Evolutionary conservation across 2,888 invertebrate genomes (phyloP).

Genomic region (Andrena marginata): DNA sequence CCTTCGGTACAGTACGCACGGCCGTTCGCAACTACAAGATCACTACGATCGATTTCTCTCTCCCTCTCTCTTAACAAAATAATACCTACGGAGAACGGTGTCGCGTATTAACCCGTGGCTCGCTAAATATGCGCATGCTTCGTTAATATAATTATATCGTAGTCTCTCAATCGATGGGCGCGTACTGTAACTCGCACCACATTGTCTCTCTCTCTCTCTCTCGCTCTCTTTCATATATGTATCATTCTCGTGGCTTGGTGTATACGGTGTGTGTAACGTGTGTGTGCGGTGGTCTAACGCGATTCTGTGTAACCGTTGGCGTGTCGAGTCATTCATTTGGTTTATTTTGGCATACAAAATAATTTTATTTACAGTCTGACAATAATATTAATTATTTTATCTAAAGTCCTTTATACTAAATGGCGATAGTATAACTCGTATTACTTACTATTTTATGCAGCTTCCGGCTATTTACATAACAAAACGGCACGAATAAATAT

Average conservation of each 20-base stretch:
- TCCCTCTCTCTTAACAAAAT: constrained; percentile 46
- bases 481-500: constrained; percentile 76
- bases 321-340: constrained; percentile 78
- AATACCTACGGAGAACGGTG: constrained; percentile 51
- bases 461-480: constrained; percentile 74
- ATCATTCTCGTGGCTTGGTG: neutral
- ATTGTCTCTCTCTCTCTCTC: neutral
- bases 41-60: constrained; percentile 20
- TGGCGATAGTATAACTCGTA: constrained; percentile 75
- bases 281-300: constrained; percentile 24
- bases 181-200: constrained; percentile 28
- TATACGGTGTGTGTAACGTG: neutral
- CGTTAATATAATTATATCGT: constrained; percentile 22
- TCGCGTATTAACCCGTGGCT: constrained; percentile 51
- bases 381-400: constrained; percentile 76
- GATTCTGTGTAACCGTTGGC: constrained; percentile 47
- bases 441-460: constrained; percentile 70
- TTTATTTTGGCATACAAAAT: constrained; percentile 85
- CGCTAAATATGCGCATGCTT: constrained; percentile 37
- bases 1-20: constrained; percentile 49
- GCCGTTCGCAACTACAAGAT: constrained; percentile 36
- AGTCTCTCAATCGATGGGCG: constrained; percentile 26
- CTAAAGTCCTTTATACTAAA: constrained; percentile 75
- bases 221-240: neutral
- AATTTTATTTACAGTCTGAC: constrained; percentile 84